Conservation (phyloP, 2,888 invertebrate species). For the Harpagoxenus sublaevis region DNA sequence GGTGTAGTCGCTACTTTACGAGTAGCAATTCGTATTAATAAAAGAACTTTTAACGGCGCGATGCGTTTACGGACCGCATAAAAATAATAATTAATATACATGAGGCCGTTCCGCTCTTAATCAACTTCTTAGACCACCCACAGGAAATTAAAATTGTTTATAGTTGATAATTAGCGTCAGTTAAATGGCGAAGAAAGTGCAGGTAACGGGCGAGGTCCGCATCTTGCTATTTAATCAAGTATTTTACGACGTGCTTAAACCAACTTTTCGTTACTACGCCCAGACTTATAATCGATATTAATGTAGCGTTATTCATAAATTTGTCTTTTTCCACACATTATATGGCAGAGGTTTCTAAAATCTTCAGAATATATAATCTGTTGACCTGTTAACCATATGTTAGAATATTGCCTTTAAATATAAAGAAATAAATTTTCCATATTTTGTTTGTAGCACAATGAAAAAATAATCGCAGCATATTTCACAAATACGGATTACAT, state of each 20-base stretch:
- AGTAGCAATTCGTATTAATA: slow-evolving; percentile 82
- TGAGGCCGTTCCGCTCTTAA: slow-evolving; percentile 76
- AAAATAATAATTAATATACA: slow-evolving; percentile 81
- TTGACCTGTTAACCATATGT: background rate
- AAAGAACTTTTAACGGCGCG: slow-evolving; percentile 77
- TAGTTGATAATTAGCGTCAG: slow-evolving; percentile 77
- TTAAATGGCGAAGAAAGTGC: slow-evolving; percentile 58
- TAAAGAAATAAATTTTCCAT: background rate
- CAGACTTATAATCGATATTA: slow-evolving; percentile 65
- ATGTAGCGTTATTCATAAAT: slow-evolving; percentile 46
- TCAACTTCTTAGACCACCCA: slow-evolving; percentile 76
- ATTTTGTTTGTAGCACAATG: background rate
- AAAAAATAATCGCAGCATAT: slow-evolving; percentile 3
- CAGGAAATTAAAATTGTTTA: slow-evolving; percentile 80
- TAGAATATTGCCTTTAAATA: background rate
- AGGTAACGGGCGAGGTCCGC: slow-evolving; percentile 52
- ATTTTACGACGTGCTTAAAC: slow-evolving; percentile 65
- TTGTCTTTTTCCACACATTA: background rate
- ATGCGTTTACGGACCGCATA: slow-evolving; percentile 72
- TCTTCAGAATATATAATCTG: background rate
- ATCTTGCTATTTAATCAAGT: slow-evolving; percentile 70
- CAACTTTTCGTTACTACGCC: slow-evolving; percentile 65
- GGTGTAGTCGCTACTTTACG: slow-evolving; percentile 71
- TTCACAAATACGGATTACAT: slow-evolving; percentile 19
- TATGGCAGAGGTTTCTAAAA: background rate